These are phyloP conservation scores for Horisme vitalbata DNA, from an alignment of 2,888 invertebrate species.

Conservation along the genomic window DNA sequence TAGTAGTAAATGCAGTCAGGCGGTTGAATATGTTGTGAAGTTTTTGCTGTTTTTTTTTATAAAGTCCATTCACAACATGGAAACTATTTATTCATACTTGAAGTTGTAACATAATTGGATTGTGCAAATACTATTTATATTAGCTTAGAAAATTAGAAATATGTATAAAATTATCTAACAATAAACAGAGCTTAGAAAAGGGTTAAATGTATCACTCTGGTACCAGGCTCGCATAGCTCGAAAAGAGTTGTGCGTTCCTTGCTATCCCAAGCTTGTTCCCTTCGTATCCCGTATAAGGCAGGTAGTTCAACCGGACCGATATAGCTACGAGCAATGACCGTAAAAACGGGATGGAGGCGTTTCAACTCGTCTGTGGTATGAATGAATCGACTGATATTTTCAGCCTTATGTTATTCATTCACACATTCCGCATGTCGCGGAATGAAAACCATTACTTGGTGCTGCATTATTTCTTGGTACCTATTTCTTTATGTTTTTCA, in stretches of 20 bases:
- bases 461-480: too few species aligned
- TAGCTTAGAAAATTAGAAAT: conserved; percentile 16
- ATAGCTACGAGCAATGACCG: conserved; percentile 2
- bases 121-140: conserved; percentile 13
- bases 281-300: conserved; percentile 6
- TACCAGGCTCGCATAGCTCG: conserved; percentile 26
- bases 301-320: conserved; percentile 4
- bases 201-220: conserved; percentile 23
- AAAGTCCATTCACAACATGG: too few species aligned
- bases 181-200: conserved; percentile 23
- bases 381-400: too few species aligned
- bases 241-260: conserved; percentile 17
- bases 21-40: conserved; percentile 10
- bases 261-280: conserved; percentile 15
- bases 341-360: neutral
- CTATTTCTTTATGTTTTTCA: too few species aligned
- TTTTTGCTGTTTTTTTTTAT: neutral
- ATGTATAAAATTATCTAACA: conserved; percentile 17
- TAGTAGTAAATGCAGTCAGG: conserved; percentile 2
- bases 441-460: too few species aligned
- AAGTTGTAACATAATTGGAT: too few species aligned
- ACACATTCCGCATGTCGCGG: too few species aligned
- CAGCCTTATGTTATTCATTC: too few species aligned
- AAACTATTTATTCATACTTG: too few species aligned
- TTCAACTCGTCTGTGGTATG: neutral